Evolutionary conservation across 2,888 invertebrate genomes (phyloP), one percentile per base, ranked within the genome.

Genomic region (Fragum sueziense): DNA sequence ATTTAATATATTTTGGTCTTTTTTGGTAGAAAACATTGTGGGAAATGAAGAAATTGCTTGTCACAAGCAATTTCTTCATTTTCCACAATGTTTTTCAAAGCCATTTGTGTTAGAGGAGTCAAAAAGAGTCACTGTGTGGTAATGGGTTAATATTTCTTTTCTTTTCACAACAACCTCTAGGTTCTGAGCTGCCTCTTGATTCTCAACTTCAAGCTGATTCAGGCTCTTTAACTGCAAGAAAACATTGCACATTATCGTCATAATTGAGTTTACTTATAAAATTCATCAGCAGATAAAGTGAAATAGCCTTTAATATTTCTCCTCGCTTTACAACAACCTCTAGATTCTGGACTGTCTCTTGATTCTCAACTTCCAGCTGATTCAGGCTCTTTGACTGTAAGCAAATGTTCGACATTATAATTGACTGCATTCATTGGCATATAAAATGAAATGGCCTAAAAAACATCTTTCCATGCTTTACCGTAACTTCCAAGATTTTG

Each of bases 131-230:
- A n/a, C n/a, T n/a, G n/a, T n/a, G n/a, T n/a, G n/a, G n/a, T n/a
- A n/a, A n/a, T n/a, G n/a, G n/a, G n/a, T n/a, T 0, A 98, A 93
- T 25, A 95, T 95, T 93, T 99, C 98, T 0, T 98, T 98, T 92
- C 96, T 95, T 65, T 95, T 95, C 0, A 98, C 98, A 22, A 97
- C 95, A 93, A 95, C 94, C 92, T 97, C 97, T 47, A 98, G 94
- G 87, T 96, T 95, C 87, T 96, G 96, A 0, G 98, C 97, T 4
- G 98, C 96, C 88, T 98, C 97, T 92, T 97, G 97, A 93, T 99
- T 99, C 91, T 98, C 98, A 51, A 95, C 95, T 92, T 99, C 98
- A 65, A 99, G 94, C 69, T 96, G 86, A 72, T 88, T 86, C 59
- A 93, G 74, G 75, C 90, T 91, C 3, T 89, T 88, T 68, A 90